Percentiles rank a stretch among this genome's conserved stretches.
Conservation (phyloP, 2,888 invertebrate species). For the Dorcus hopei region DNA sequence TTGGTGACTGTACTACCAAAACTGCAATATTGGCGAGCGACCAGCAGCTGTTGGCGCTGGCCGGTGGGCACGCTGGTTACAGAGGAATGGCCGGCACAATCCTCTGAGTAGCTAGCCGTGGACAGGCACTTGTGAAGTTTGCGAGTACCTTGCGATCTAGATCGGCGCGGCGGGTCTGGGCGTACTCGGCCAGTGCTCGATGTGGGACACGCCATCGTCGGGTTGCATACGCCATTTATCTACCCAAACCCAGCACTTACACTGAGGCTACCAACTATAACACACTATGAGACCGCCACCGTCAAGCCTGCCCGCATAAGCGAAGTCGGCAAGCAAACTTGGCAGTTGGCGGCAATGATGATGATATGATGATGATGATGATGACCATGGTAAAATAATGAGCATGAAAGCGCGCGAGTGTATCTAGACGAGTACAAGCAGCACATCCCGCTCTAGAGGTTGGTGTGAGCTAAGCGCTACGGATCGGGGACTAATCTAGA, state of each 20-base stretch:
- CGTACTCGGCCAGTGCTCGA: slow-evolving; percentile 44
- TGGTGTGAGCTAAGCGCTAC: slow-evolving; percentile 36
- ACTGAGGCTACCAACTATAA: slow-evolving; percentile 22
- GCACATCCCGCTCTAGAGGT: slow-evolving; percentile 29
- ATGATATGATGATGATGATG: background rate
- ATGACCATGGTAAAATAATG: background rate
- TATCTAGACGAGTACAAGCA: slow-evolving; percentile 43
- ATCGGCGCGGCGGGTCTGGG: slow-evolving; percentile 71
- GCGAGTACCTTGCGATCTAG: slow-evolving; percentile 94
- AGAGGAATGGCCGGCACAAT: slow-evolving; percentile 52
- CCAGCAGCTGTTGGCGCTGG: slow-evolving; percentile 66
- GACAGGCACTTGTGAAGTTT: slow-evolving; percentile 90
- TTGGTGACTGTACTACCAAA: slow-evolving; percentile 87
- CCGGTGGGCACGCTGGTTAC: slow-evolving; percentile 44
- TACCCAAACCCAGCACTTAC: slow-evolving; percentile 50
- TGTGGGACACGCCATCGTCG: slow-evolving; percentile 33
- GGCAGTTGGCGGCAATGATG: background rate
- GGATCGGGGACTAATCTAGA: slow-evolving; percentile 28
- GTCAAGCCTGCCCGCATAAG: no score
- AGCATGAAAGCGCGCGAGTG: slow-evolving; percentile 18
- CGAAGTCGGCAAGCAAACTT: background rate
- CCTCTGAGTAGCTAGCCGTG: slow-evolving; percentile 79
- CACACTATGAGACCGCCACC: no score
- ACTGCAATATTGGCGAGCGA: slow-evolving; percentile 91
- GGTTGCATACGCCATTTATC: slow-evolving; percentile 74